Evolutionary conservation across 2,888 invertebrate species (phyloP).

Genomic region (Tipula confusa): DNA sequence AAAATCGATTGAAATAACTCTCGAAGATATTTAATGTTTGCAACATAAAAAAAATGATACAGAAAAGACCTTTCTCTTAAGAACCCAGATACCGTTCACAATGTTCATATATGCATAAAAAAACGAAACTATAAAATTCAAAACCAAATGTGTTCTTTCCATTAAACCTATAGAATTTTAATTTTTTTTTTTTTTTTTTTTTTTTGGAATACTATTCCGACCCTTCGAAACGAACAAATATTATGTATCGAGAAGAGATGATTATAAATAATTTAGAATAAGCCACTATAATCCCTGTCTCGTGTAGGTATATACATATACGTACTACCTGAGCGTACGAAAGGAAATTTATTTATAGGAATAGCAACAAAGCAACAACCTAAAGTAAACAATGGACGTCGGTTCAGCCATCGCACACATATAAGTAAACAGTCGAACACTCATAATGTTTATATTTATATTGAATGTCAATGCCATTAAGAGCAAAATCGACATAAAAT

Average conservation of each 20-base stretch:
- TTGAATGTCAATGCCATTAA: constrained; percentile 16
- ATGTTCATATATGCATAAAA: neutral
- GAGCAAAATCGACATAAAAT: neutral
- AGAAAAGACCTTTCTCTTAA: neutral
- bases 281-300: neutral
- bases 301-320: too few relatives aligned
- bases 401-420: neutral
- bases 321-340: neutral
- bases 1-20: neutral
- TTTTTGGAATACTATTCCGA: neutral
- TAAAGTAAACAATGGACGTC: neutral
- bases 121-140: neutral
- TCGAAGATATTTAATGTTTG: neutral
- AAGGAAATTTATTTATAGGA: neutral
- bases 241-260: neutral
- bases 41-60: too few relatives aligned
- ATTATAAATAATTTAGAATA: neutral
- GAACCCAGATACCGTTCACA: neutral
- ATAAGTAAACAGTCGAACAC: neutral
- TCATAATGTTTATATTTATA: too few relatives aligned
- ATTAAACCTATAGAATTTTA: neutral
- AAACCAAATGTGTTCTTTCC: neutral
- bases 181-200: neutral
- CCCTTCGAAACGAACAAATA: neutral
- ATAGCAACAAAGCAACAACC: neutral